Base-by-base conservation (phyloP, 2,888 invertebrate genomes). In the Teleogryllus oceanicus region DNA sequence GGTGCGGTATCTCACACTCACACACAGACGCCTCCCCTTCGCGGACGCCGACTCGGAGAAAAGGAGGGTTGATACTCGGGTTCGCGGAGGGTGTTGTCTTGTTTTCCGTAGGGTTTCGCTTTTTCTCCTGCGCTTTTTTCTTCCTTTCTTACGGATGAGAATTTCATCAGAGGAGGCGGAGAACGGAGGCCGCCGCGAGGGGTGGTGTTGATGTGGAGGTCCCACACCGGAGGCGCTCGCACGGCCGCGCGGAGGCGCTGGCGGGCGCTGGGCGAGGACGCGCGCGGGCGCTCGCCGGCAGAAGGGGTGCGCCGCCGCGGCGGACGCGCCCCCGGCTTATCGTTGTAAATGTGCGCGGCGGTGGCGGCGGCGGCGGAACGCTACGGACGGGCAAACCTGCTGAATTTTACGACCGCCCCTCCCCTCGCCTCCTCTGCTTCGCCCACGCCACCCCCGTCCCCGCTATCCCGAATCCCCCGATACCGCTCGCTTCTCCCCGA, bases 101-200 rank as follows among this genome's bases (percentile, higher is more conserved):
- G 13, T 62, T 18, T 62, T 62, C 62, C 12, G 62, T 62, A 62
- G n/a, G n/a, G 62, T 62, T 62, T 62, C 50, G 78, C 50, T 78
- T 78, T 78, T 78, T 78, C 21, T 78, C 11, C 5, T 20, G 21
- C 76, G 20, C 76, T 76, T 76, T 76, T 76, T 20, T 76, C 13
- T 76, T 76, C 37, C 76, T 76, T 76, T 37, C 51, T 51, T 24
- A n/a, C 50, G 51, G 76, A 51, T 12, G 24, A 51, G 24, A 21
- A 50, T 79, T 79, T 76, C 74, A 50, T 50, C 77, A 77, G 74
- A 74, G 13, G n/a, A 74, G 49, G 20, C 21, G 77, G 49, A 78
- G 78, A 51, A 24, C 74, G 81, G 82, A 82, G 82, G 80, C 78
- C 75, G 37, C 37, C 37, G 78, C 76, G 78, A 62, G n/a, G 62